phyloP scores from a whole-genome alignment of 2,888 invertebrate genomes.

The Sarcophaga caerulescens region DNA sequence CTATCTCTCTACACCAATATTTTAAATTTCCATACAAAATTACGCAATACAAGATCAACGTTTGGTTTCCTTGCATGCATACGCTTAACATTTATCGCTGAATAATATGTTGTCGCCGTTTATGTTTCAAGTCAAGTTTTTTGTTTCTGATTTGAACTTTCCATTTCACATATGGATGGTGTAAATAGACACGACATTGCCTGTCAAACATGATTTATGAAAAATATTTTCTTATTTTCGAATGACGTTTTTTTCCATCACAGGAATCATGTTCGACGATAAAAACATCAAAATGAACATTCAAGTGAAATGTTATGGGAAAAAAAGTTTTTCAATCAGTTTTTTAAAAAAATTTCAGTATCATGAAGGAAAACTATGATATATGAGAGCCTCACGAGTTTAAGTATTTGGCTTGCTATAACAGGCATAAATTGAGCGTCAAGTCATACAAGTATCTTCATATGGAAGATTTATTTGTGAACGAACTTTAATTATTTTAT shows the following conservation, averaged over 20 bases:
- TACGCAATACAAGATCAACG: not conserved
- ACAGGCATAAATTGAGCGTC: too few species aligned
- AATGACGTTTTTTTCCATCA: not conserved
- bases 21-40: not conserved
- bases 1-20: not conserved
- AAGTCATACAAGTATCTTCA: too few species aligned
- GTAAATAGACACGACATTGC: not conserved
- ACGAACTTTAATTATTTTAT: too few species aligned
- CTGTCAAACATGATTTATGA: constrained; percentile 25
- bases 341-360: not conserved
- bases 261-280: not conserved
- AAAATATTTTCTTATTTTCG: constrained; percentile 1
- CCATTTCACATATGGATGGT: not conserved
- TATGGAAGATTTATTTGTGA: too few species aligned
- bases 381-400: too few species aligned
- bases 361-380: too few species aligned
- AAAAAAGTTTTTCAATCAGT: not conserved
- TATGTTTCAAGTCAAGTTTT: too few species aligned
- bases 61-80: not conserved
- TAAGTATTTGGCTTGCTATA: too few species aligned
- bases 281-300: too few species aligned
- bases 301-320: too few species aligned
- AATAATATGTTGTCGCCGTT: not conserved
- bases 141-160: constrained; percentile 15
- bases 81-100: not conserved